Base-by-base conservation (phyloP, 92 coral and sea anemone species). In the Porites rus region DNA sequence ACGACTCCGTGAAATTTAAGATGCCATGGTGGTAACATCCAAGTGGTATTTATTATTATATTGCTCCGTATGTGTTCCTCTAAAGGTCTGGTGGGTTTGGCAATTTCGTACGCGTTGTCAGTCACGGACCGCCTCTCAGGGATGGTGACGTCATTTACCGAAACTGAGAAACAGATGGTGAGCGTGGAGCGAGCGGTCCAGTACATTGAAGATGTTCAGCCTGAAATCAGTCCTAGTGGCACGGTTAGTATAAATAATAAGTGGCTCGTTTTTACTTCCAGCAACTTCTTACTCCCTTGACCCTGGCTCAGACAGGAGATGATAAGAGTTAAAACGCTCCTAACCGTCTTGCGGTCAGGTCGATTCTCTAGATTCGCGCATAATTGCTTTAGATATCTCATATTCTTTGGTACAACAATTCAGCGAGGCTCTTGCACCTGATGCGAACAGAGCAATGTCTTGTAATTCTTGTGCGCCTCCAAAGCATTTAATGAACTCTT, bases 91-190 rank as follows among this genome's bases (percentile, higher is more conserved):
- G 99, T 97, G 38, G 99, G 99, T 73, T 94, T 97, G 31, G 99
- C 99, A 19, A 95, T 97, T 76, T 97, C 99, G 5, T 97, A 97
- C 69, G 99, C 99, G 10, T 81, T 97, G 76, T 93, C 97, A 3
- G 93, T 97, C 77, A 97, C 98, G 24, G 95, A 93, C 84, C 98
- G 96, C 43, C 87, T 97, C 14, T 93, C 99, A 54, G 93, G 96
- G 56, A 91, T 97, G 91, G 99, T 97, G 89, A 92, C 96, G 83
- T 92, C 99, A 77, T 97, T 97, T 71, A 93, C 99, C 2, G 99
- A 97, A 90, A 97, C 99, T 6, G 99, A 97, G 94, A 97, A 97
- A 67, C 99, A 97, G 85, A 93, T 93, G 96, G 98, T 95, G 61
- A 92, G 99, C 74, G 99, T 97, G 77, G 99, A 97, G 74, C 85